phyloP scores from a whole-genome alignment of 2,113 vertebrate genomes.

The Elaphurus davidianus region DNA sequence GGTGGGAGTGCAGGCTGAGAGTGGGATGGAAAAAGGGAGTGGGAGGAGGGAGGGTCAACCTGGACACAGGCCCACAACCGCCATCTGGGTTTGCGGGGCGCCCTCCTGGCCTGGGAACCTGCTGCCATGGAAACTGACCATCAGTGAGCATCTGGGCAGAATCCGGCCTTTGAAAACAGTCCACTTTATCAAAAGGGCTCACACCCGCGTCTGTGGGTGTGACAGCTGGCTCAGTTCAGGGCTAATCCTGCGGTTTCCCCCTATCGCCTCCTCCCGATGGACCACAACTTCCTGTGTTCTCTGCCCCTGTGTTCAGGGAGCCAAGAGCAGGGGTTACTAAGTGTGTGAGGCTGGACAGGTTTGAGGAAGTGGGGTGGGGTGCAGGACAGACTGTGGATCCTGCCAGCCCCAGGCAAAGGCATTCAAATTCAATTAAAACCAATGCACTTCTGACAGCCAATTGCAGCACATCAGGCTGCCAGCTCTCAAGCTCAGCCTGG shows the following conservation, averaged over 20 bases:
- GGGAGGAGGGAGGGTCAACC: too few species aligned
- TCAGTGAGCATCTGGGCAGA: background rate
- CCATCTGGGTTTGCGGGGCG: too few species aligned
- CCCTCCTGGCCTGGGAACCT: background rate
- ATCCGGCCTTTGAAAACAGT: background rate
- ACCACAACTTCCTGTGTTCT: background rate
- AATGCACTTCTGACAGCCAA: background rate
- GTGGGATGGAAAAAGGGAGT: accelerated
- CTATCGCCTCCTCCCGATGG: background rate
- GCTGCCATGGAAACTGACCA: background rate
- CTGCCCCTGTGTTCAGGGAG: background rate
- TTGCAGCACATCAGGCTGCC: background rate
- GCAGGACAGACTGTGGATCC: background rate
- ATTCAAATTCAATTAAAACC: background rate
- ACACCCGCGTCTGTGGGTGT: background rate
- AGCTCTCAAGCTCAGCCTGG: background rate
- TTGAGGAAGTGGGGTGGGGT: background rate
- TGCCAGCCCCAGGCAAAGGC: background rate
- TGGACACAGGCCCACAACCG: background rate
- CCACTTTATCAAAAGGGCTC: background rate
- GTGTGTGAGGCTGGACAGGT: background rate
- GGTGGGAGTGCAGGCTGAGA: background rate
- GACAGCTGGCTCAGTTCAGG: background rate
- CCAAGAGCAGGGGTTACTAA: background rate
- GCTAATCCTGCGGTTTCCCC: background rate